Percentiles rank a stretch among this genome's conserved stretches.
These are phyloP conservation scores for Archips xylosteana DNA, from an alignment of 2,888 invertebrate genomes.

Conservation along the genomic window DNA sequence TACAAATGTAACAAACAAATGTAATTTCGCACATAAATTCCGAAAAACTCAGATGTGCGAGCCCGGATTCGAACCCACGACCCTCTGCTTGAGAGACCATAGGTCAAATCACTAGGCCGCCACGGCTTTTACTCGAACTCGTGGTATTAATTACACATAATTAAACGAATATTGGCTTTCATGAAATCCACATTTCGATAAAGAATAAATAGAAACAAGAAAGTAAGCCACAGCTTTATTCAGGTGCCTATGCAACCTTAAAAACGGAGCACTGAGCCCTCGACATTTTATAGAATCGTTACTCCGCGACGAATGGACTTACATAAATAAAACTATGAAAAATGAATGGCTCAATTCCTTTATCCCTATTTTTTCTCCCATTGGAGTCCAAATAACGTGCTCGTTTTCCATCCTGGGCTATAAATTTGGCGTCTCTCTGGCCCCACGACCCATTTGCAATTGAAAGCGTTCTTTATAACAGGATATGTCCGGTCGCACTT, in stretches of 20 bases:
- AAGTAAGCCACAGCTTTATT: neutral
- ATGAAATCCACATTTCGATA: neutral
- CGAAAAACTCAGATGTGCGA: too few relatives aligned
- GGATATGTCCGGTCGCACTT: slow-evolving; percentile 76
- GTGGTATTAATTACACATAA: too few relatives aligned
- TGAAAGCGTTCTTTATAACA: slow-evolving; percentile 81
- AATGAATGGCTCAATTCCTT: slow-evolving; percentile 74
- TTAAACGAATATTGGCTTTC: neutral
- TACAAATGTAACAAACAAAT: too few relatives aligned
- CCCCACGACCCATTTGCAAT: slow-evolving; percentile 80
- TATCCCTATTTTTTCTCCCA: slow-evolving; percentile 73
- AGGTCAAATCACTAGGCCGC: too few relatives aligned
- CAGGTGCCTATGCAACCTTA: slow-evolving; percentile 31
- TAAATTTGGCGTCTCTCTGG: slow-evolving; percentile 74
- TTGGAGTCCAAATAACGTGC: slow-evolving; percentile 73
- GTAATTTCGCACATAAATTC: too few relatives aligned
- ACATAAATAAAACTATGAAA: slow-evolving; percentile 79
- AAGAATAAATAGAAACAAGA: neutral
- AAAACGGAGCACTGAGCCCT: slow-evolving; percentile 44
- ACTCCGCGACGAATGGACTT: slow-evolving; percentile 61
- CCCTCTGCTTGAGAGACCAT: too few relatives aligned
- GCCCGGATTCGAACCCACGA: too few relatives aligned
- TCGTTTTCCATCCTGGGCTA: slow-evolving; percentile 72
- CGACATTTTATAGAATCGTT: slow-evolving; percentile 67
- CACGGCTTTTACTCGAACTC: too few relatives aligned